Base-by-base conservation (phyloP, 2,797 vertebrate species). In the Coregonus ussuriensis region DNA sequence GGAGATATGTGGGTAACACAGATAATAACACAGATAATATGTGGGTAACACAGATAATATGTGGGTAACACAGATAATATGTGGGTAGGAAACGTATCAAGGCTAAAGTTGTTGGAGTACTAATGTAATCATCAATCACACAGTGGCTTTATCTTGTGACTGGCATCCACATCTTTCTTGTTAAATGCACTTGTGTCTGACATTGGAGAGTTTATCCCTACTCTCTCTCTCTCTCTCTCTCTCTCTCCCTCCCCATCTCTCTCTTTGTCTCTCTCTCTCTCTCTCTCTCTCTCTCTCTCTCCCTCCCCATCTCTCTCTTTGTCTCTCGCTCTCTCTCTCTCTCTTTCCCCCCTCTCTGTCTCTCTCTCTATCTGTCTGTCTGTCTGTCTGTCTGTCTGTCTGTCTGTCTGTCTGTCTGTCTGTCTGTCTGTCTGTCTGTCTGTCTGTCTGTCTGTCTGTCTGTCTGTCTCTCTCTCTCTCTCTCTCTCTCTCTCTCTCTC, bases 121-220 rank as follows among this genome's bases (percentile, higher is more conserved):
- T 62, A 80, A 74, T 65, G 53, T 62, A 21, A 54, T 73, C 37
- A 74, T 77, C 47, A 67, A 72, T 82, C 79, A 80, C 77, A 71
- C 59, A 71, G 75, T 81, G 78, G 71, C 75, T 89, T 86, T 67
- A 78, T 78, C 76, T 82, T 81, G 76, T 86, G 81, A 88, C 77
- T 84, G 86, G 84, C 87, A 85, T 77, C 70, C 63, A 82, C 82
- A 4, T 78, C 79, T 78, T 71, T 71, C 83, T 81, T 79, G 33
- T 80, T 75, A 83, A 78, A 86, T 88, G 89, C 88, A 90, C 87
- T 91, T 91, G 86, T 86, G 71, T 80, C 66, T 65, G 72, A 79
- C 84, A 85, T 88, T 75, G 73, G 54, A 86, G 71, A 83, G 63
- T 56, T 77, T 37, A 37, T 63, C 13, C 21, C 25, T 75, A 74